phyloP scores from a whole-genome alignment of 2,888 invertebrate genomes.

The Altica lythri region DNA sequence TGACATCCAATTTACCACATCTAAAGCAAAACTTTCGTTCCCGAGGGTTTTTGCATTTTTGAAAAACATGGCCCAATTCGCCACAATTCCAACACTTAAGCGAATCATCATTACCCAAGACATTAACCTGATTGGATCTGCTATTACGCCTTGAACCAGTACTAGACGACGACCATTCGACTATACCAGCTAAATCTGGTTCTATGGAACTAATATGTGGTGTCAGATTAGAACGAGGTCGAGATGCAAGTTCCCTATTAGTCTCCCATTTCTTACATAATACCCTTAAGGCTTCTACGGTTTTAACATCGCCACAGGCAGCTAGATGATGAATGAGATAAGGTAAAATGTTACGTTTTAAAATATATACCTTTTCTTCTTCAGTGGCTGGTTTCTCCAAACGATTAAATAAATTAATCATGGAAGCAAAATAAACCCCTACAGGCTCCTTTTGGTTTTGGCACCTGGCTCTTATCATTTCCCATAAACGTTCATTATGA shows the following conservation, averaged over 20 bases:
- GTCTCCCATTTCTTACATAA: background rate
- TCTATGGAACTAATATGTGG: background rate
- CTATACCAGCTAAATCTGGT: background rate
- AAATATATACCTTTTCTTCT: conserved; percentile 12
- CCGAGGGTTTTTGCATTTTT: background rate
- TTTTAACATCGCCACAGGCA: background rate
- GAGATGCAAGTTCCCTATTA: background rate
- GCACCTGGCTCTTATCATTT: conserved; percentile 2
- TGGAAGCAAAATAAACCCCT: conserved; percentile 11
- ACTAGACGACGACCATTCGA: background rate
- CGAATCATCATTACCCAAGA: background rate
- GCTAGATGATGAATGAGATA: background rate
- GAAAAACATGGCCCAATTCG: background rate
- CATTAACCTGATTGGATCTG: background rate
- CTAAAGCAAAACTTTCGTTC: conserved; percentile 19
- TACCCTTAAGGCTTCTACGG: background rate
- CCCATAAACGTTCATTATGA: conserved; percentile 4
- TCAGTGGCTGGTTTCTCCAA: conserved; percentile 2
- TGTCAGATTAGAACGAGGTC: background rate
- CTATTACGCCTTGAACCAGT: too few species aligned
- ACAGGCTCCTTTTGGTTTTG: conserved; percentile 11
- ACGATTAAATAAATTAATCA: conserved; percentile 16
- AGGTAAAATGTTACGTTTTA: background rate
- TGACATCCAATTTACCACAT: conserved; percentile 23
- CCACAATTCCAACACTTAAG: background rate